Evolutionary conservation across 2,113 vertebrate genomes (phyloP), one percentile per base, ranked within the genome.

Genomic region (Tragelaphus imberbis): DNA sequence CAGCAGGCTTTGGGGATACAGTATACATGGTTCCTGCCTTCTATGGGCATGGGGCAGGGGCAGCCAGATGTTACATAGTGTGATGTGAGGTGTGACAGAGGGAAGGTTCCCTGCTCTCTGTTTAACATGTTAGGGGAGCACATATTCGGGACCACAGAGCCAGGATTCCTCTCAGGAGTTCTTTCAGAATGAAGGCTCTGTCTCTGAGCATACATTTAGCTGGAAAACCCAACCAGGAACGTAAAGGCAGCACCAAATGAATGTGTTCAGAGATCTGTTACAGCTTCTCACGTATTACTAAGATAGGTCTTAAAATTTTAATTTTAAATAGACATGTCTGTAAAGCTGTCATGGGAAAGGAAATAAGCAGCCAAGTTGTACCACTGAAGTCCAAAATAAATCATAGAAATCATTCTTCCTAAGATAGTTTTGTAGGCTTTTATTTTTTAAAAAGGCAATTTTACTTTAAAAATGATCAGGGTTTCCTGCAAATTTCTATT

Each of bases 41-140:
- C 47, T 13, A 33, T 55, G 85, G 33, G n/a, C 5, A 1, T 0
- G 2, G 11, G 6, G 36, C 10, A 13, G 3, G 14, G 23, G 12
- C 4, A 30, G 19, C 71, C 36, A 59, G 79, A 47, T 0, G 6
- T 77, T 19, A 12, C 7, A 6, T 2, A 17, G 49, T 28, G 53
- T 63, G 55, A 30, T 7, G 10, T 30, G 55, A 86, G 49, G 19
- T 36, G 28, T 9, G 33, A 56, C 4, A 63, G 77, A 58, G 59
- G 47, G 28, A n/a, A 96, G 27, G 17, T 36, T 14, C 53, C 5
- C 5, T 55, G 61, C 36, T 49, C 75, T 58, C 12, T 0, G 14
- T 17, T 25, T 85, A 59, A 2, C 25, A 47, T 0, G 2, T 61
- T 4, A 36, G 14, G 17, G 47, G 30, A 19, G 7, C 56, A 27